These are phyloP conservation scores for Deroptyus accipitrinus DNA, from an alignment of 2,113 vertebrate genomes.

Conservation along the genomic window DNA sequence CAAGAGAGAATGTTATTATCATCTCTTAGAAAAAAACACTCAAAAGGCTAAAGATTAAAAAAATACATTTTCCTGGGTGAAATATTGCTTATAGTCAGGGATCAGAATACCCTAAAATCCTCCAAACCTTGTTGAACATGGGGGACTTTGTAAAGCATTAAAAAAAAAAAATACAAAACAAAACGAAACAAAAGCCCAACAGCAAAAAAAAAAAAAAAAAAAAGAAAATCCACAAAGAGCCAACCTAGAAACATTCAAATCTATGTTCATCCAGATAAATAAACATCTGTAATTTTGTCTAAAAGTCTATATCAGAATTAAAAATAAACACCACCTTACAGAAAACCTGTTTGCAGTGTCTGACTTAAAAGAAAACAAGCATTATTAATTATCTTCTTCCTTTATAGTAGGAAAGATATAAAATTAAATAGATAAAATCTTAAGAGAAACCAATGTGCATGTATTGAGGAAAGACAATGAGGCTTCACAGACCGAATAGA, in stretches of 20 bases:
- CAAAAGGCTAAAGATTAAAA: neutral
- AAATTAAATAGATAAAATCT: constrained; percentile 30
- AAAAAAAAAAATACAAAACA: neutral
- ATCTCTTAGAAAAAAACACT: neutral
- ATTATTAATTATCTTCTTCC: constrained; percentile 37
- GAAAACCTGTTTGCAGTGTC: neutral
- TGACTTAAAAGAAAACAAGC: neutral
- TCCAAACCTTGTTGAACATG: neutral
- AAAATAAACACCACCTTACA: neutral
- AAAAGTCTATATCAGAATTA: neutral
- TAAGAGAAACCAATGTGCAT: neutral
- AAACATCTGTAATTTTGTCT: neutral
- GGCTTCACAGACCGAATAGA: constrained; percentile 25
- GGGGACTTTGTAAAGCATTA: neutral
- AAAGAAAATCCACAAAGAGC: neutral
- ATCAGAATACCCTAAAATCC: neutral
- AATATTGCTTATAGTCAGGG: neutral
- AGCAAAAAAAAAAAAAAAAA: neutral
- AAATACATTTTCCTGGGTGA: neutral
- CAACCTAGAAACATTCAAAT: neutral
- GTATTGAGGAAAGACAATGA: constrained; percentile 13
- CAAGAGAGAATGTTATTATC: constrained; percentile 16
- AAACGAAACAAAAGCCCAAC: neutral
- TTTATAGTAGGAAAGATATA: neutral
- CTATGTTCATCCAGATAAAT: neutral